Base-by-base conservation (phyloP, 2,888 invertebrate genomes). In the Malthinus flaveolus region DNA sequence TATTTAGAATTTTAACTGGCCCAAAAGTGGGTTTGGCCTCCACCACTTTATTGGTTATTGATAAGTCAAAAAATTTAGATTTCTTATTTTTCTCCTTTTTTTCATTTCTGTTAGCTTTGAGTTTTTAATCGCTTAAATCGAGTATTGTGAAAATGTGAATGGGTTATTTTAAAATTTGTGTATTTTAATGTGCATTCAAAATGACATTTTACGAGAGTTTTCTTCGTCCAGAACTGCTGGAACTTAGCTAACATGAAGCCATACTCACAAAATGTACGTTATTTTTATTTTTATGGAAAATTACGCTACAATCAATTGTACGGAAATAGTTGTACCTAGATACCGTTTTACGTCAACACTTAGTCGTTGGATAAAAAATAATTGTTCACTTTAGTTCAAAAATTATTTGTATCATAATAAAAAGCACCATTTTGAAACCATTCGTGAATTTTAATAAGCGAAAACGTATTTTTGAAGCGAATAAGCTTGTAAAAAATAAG, bases 181-280 rank as follows among this genome's bases (percentile, higher is more conserved):
- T 10, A 11, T 49, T 37, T 32, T 32, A 37, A 58, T 58, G 52
- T 58, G 45, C 31, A 31, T 32, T 32, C 33, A 58, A 42, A 51
- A 57, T 57, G 53, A 58, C 53, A 39, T 58, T 52, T 12, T n/a
- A 5, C 35, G 31, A 39, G 11, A 58, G 42, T n/a, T 33, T 54
- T 49, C 33, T 32, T 46, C 31, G 9, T 52, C 50, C 51, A 51
- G 52, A 15, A 45, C 42, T 49, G 32, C 42, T 55, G 51, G 45
- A 44, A 42, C 49, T 37, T 56, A 60, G 52, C 48, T 60, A 56
- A 60, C 50, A 60, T 60, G 60, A 51, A 50, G 48, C 44, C 46
- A 45, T 53, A 60, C 44, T 56, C 60, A 60, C 60, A 60, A 52
- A 60, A 60, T 33, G 60, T 60, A 60, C 13, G 56, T 51, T 57